Base-by-base conservation (phyloP, 2,797 vertebrate species). In the Siniperca undulata region DNA sequence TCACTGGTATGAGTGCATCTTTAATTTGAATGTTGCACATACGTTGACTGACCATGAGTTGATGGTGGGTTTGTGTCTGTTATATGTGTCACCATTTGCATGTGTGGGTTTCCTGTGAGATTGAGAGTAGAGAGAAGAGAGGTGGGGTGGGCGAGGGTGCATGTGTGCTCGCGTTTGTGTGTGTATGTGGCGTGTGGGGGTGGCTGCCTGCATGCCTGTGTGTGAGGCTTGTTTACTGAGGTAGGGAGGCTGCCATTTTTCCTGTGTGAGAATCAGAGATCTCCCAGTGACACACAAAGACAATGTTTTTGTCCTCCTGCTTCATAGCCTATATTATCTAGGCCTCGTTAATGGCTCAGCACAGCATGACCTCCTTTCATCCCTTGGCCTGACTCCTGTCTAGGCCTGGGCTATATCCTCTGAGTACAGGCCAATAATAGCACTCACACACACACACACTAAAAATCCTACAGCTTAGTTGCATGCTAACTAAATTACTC, bases 31-130 rank as follows among this genome's bases (percentile, higher is more conserved):
- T 52, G 78, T 55, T 42, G 70, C 75, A 62, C 77, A 65, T 58
- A 72, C 4, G 17, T 62, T 52, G 60, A 77, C 70, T 86, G 86
- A 84, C 86, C 84, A 52, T 78, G 82, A 56, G 80, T 60, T 52
- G 74, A 64, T 7, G 76, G 77, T 65, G 86, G 78, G 78, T 84
- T 85, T 72, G 69, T 56, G 85, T 82, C 84, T 65, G 84, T 78
- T 87, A 74, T 69, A 10, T 61, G 73, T 85, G 82, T 90, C 66
- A 77, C 85, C 64, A 81, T 92, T 93, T 86, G 90, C 82, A 89
- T 80, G 86, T 91, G 92, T 92, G 90, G 88, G 88, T 91, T 94
- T 95, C 92, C 92, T 93, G 91, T 93, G 87, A 85, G 84, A 86
- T 67, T 76, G 53, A 89, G 79, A 79, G 77, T 74, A 65, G 12